These are phyloP conservation scores for Mya arenaria DNA, from an alignment of 1,140 invertebrate genomes.

Conservation along the genomic window DNA sequence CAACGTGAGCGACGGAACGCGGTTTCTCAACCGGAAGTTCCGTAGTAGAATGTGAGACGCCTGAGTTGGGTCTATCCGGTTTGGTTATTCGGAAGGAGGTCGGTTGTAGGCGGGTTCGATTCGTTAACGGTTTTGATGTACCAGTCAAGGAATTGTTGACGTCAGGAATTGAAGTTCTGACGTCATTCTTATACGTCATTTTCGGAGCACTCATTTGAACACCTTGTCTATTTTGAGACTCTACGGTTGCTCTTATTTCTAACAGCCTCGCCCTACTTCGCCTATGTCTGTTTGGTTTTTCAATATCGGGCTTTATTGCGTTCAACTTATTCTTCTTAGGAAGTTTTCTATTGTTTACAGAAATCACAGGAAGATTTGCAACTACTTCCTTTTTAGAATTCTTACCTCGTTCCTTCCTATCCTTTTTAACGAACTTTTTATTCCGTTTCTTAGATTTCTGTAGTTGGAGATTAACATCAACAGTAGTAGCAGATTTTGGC, in stretches of 20 bases:
- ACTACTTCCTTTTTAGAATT: neutral
- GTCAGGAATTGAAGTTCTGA: conserved; percentile 30
- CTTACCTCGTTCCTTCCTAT: conserved; percentile 27
- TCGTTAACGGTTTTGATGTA: conserved; percentile 18
- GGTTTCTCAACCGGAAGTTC: neutral
- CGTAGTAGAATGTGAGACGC: neutral
- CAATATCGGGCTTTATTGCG: conserved; percentile 24
- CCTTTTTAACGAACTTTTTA: neutral
- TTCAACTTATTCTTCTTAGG: conserved; percentile 6
- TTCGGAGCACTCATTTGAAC: neutral
- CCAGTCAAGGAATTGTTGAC: conserved; percentile 2
- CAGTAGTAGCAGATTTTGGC: neutral
- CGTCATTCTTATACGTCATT: conserved; percentile 17
- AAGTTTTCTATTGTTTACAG: neutral
- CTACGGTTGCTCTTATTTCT: conserved; percentile 44
- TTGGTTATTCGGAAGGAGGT: conserved; percentile 37
- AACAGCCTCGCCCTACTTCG: conserved; percentile 25
- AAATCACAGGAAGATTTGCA: neutral
- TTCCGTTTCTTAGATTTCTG: neutral
- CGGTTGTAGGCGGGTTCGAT: conserved; percentile 27
- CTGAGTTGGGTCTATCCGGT: neutral
- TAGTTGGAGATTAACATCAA: neutral
- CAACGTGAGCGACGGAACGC: neutral
- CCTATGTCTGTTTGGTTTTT: conserved; percentile 6
- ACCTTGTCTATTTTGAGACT: neutral